Evolutionary conservation across 2,888 invertebrate species (phyloP).

Genomic region (Chironomus riparius): DNA sequence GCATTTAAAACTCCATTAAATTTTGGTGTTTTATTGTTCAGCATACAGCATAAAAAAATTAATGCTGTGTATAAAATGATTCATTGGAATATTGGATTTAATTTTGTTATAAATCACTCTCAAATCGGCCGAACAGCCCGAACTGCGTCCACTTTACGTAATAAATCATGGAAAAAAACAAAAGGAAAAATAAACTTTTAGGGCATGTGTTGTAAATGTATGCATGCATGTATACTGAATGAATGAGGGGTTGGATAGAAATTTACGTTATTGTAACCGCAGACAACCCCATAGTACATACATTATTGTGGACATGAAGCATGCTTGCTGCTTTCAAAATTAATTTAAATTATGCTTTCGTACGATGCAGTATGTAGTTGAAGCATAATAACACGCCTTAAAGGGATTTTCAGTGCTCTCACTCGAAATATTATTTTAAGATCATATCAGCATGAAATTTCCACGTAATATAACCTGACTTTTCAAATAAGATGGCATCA

Average conservation of each 20-base stretch:
- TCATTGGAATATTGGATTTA: neutral
- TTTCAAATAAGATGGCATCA: no score
- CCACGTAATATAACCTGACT: no score
- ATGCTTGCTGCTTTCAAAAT: neutral
- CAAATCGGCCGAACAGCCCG: neutral
- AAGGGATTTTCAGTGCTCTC: neutral
- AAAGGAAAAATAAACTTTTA: neutral
- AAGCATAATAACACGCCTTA: neutral
- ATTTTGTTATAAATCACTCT: neutral
- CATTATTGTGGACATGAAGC: neutral
- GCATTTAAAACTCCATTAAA: neutral
- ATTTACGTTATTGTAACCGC: neutral
- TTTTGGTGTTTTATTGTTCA: neutral
- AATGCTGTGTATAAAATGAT: no score
- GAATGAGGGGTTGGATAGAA: neutral
- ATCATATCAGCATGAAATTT: no score
- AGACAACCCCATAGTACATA: neutral
- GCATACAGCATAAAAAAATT: no score
- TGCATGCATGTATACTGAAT: neutral
- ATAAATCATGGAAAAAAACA: neutral
- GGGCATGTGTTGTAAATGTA: neutral
- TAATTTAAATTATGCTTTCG: constrained; percentile 3
- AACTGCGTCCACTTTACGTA: neutral
- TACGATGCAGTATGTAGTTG: neutral
- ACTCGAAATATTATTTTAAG: no score